Evolutionary conservation across 1,140 invertebrate species (phyloP).

Genomic region (Hypothenemus hampei): DNA sequence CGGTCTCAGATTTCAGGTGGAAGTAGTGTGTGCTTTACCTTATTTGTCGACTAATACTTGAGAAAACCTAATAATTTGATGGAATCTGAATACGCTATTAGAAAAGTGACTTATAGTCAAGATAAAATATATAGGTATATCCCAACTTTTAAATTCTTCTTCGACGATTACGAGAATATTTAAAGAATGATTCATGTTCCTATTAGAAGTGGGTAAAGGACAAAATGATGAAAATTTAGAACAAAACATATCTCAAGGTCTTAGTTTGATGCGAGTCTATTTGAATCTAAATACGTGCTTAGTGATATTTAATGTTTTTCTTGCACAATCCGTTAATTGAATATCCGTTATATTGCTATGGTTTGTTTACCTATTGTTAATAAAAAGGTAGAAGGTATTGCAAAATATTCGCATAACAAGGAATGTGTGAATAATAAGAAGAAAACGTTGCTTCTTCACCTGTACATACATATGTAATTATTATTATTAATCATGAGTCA

Average conservation of each 20-base stretch:
- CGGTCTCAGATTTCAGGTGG: constrained; percentile 3
- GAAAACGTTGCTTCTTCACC: too few species aligned
- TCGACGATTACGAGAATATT: background rate
- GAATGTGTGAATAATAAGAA: too few species aligned
- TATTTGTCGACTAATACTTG: too few species aligned
- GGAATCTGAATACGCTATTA: too few species aligned
- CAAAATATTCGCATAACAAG: too few species aligned
- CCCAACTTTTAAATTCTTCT: background rate
- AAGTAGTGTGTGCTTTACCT: too few species aligned
- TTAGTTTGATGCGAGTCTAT: background rate
- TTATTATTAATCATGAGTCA: too few species aligned
- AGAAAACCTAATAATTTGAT: too few species aligned
- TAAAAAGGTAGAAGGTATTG: background rate
- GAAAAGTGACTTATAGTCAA: too few species aligned
- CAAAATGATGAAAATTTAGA: background rate
- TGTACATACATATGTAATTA: too few species aligned
- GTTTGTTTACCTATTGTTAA: background rate
- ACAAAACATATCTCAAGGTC: background rate
- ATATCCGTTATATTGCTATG: background rate
- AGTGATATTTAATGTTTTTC: background rate
- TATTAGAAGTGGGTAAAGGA: background rate
- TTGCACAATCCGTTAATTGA: background rate
- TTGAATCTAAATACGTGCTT: background rate
- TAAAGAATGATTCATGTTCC: background rate
- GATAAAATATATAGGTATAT: too few species aligned